A percentile compares a stretch with the other conserved stretches of the same genome.
phyloP scores from a whole-genome alignment of 2,113 vertebrate genomes.

The Ailuropoda melanoleuca region DNA sequence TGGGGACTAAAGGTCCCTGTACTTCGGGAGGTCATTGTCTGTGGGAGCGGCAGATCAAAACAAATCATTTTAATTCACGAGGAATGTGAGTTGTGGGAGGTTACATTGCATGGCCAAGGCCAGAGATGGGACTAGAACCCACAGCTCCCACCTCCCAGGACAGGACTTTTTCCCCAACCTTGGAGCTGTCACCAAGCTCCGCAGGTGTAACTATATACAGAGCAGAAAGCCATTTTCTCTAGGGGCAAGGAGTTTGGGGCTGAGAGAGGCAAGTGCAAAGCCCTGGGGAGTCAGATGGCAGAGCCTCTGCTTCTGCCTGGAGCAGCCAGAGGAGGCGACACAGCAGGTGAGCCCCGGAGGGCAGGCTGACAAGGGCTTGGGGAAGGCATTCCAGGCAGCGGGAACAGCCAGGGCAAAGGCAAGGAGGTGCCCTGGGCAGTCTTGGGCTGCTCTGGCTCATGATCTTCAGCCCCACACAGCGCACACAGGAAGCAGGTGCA shows the following conservation, averaged over 20 bases:
- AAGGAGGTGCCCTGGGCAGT: not conserved
- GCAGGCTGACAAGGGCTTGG: too few relatives aligned
- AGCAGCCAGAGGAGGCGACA: not conserved
- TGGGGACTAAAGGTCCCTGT: not conserved
- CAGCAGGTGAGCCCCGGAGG: not conserved
- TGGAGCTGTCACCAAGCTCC: not conserved
- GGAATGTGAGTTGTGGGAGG: not conserved
- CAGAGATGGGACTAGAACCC: not conserved
- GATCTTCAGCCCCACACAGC: not conserved
- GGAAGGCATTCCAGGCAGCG: not conserved
- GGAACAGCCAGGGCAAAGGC: not conserved
- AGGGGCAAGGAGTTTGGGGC: not conserved
- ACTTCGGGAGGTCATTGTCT: not conserved
- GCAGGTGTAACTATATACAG: not conserved
- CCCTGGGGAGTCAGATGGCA: not conserved
- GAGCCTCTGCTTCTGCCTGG: not conserved
- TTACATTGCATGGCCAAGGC: not conserved
- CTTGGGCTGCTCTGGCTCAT: not conserved
- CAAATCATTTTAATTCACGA: not conserved
- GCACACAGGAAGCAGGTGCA: not conserved
- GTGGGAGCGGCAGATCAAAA: not conserved
- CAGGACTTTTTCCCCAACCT: not conserved
- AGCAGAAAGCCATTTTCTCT: not conserved
- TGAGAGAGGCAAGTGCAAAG: not conserved
- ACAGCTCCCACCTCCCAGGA: not conserved